Percentiles rank a stretch among this genome's conserved stretches.
Evolutionary conservation across 92 coral and sea anemone genomes (phyloP).

Genomic region (Meandrina meandrites): DNA sequence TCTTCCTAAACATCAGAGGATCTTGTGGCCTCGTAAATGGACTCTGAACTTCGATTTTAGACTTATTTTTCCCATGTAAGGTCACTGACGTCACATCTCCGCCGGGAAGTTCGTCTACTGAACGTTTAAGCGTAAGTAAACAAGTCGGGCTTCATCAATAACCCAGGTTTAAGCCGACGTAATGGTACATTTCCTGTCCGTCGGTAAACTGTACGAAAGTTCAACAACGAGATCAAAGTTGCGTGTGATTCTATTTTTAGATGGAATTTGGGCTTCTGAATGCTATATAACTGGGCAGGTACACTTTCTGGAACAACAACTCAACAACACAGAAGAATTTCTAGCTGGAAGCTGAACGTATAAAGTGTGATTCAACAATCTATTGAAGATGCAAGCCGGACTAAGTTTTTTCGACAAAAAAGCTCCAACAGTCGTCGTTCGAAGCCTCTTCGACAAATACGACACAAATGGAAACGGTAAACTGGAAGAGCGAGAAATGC

Average conservation of each 20-base stretch:
- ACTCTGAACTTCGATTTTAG: not conserved
- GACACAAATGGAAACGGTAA: conserved; percentile 67
- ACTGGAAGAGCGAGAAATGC: conserved; percentile 63
- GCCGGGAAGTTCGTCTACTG: not conserved
- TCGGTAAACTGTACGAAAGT: not conserved
- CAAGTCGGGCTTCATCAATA: not conserved
- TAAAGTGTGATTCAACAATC: not conserved
- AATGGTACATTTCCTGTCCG: not conserved
- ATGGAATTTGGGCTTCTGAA: not conserved
- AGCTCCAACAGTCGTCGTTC: conserved; percentile 62
- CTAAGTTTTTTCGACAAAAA: conserved; percentile 61
- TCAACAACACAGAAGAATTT: not conserved
- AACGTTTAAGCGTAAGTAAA: not conserved
- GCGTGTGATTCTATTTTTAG: conserved; percentile 24
- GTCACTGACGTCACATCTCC: conserved; percentile 4
- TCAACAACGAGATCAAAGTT: not conserved
- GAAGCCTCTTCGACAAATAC: conserved; percentile 74
- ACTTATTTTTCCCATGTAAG: not conserved
- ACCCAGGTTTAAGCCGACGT: not conserved
- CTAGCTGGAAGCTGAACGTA: not conserved
- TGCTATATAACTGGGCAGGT: conserved; percentile 1
- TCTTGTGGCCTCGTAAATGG: conserved; percentile 7
- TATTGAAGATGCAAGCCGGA: conserved; percentile 77
- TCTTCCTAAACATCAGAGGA: not conserved
- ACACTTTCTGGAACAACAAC: not conserved